Conservation (phyloP, 1,140 invertebrate species). For the Papilio polytes region DNA sequence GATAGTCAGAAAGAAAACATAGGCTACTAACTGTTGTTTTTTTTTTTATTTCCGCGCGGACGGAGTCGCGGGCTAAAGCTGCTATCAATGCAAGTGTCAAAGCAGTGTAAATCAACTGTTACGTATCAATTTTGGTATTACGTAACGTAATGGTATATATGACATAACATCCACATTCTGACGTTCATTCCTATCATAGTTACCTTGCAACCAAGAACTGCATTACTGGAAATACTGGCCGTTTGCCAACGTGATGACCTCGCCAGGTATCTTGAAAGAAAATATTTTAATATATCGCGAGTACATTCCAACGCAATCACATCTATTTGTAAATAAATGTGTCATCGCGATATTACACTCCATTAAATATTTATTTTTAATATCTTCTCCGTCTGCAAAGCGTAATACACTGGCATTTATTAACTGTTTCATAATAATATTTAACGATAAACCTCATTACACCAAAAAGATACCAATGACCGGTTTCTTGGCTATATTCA, state of each 20-base stretch:
- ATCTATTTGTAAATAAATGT: constrained; percentile 35
- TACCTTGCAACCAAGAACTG: constrained; percentile 35
- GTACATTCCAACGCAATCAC: constrained; percentile 21
- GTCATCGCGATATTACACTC: not conserved
- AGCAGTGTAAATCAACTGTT: not conserved
- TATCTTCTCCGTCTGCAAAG: not conserved
- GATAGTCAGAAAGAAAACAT: no score
- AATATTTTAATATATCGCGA: constrained; percentile 29
- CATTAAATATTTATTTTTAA: constrained; percentile 31
- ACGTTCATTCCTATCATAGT: constrained; percentile 23
- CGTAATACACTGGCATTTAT: not conserved
- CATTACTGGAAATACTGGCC: constrained; percentile 30
- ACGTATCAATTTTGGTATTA: not conserved
- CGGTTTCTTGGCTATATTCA: no score
- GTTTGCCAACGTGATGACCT: constrained; percentile 11
- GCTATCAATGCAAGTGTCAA: not conserved
- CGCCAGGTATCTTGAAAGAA: constrained; percentile 33
- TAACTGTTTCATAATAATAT: not conserved
- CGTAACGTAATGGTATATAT: constrained; percentile 4
- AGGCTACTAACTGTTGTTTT: no score
- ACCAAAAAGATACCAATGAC: no score
- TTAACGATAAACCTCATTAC: not conserved
- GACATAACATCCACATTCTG: constrained; percentile 7
- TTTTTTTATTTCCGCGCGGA: no score
- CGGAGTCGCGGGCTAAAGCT: no score